These are phyloP conservation scores for Peromyscus californicus DNA, from an alignment of 2,113 vertebrate genomes.

Conservation along the genomic window DNA sequence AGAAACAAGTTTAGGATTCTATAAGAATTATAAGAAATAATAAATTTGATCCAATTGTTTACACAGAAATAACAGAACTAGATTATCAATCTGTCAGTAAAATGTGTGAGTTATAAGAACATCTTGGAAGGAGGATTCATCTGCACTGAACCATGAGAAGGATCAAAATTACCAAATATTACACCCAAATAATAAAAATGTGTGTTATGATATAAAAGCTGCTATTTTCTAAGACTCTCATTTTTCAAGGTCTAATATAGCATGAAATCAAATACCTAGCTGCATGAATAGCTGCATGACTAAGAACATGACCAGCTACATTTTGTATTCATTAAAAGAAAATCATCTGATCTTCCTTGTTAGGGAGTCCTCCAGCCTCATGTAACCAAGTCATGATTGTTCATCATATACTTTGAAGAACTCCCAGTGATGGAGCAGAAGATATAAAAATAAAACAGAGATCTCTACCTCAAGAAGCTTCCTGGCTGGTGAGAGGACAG, in stretches of 20 bases:
- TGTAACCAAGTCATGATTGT: not conserved
- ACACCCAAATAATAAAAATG: conserved; percentile 2
- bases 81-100: conserved; percentile 33
- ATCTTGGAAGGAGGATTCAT: conserved; percentile 10
- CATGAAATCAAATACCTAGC: not conserved
- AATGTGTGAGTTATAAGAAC: conserved; percentile 52
- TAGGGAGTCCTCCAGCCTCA: not conserved
- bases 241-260: not conserved
- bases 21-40: not conserved
- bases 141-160: not conserved
- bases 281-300: not conserved
- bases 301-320: not conserved
- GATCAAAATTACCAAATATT: conserved; percentile 53
- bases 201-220: not conserved
- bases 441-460: not conserved
- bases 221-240: conserved; percentile 9
- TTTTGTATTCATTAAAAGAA: not conserved
- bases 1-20: not conserved
- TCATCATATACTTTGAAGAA: not conserved
- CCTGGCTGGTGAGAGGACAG: not conserved
- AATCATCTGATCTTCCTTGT: not conserved
- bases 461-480: not conserved
- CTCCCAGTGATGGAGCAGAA: not conserved
- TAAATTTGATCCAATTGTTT: conserved; percentile 42
- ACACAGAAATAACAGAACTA: conserved; percentile 52